Evolutionary conservation across 2,888 invertebrate genomes (phyloP), one percentile per base, ranked within the genome.

Genomic region (Phorcus lineatus): DNA sequence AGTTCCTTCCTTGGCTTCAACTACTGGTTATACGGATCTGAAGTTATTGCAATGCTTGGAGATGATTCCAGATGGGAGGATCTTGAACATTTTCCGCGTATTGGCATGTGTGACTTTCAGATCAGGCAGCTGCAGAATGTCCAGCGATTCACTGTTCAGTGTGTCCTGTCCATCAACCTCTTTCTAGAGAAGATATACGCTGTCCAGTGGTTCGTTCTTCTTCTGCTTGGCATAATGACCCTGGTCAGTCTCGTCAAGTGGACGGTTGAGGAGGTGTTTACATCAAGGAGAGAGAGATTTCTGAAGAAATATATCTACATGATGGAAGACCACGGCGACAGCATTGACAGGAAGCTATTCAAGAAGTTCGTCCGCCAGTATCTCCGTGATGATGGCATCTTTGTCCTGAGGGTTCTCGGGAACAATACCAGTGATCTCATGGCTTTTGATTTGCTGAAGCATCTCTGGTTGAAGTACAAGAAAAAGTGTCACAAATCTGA

Each of bases 121-220:
- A 88, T 89, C 66, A 86, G 88, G 17, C 89, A 89, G 79, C 83
- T 89, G 28, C 86, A 87, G 80, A 89, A 89, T 81, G 85, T 88
- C 28, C 87, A 88, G 80, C 80, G 86, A 55, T 88, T 85, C 82
- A 88, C 87, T 3, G 89, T 89, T 3, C 89, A 88, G 77, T 88
- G 88, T 70, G 88, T 88, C 16, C 77, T 89, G 36, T 87, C 89
- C 0, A 88, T 89, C 74, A 89, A 89, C 70, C 80, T 89, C 53
- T 89, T 89, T 80, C 88, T 88, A 81, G 89, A 89, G 82, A 89
- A 89, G 82, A 88, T 89, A 70, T 89, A 88, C 81, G 85, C 85
- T 11, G 86, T 88, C 78, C 79, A 87, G 6, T 89, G 89, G 89
- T 88, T 88, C 80, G 88, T 88, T 87, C 86, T 88, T 47, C 86